A percentile compares a stretch with the other conserved stretches of the same genome.
Evolutionary conservation across 1,140 invertebrate genomes (phyloP).

Genomic region (Drosophila baimaii): DNA sequence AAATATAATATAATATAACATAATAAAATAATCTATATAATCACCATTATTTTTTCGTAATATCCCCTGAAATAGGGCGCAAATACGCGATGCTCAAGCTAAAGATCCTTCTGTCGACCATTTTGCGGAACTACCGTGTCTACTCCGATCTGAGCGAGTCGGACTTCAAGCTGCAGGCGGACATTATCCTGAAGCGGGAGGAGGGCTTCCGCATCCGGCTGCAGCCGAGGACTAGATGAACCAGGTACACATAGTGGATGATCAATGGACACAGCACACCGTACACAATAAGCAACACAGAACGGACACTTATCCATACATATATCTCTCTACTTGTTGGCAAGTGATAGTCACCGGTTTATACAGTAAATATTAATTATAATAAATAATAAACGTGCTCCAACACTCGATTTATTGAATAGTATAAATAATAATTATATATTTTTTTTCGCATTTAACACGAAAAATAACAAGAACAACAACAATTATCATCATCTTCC

Average conservation of each 20-base stretch:
- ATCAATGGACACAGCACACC: constrained; percentile 40
- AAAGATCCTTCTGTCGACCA: constrained; percentile 93
- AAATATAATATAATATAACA: too few relatives aligned
- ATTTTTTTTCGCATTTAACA: constrained; percentile 61
- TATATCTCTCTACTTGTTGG: constrained; percentile 50
- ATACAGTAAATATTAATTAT: constrained; percentile 55
- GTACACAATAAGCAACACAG: constrained; percentile 35
- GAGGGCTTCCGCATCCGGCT: constrained; percentile 91
- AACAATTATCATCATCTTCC: constrained; percentile 55
- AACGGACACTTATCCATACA: constrained; percentile 50
- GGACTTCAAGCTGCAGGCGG: constrained; percentile 90
- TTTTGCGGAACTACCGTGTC: constrained; percentile 92
- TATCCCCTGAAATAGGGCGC: constrained; percentile 86
- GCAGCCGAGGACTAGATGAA: constrained; percentile 85
- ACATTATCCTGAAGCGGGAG: constrained; percentile 92
- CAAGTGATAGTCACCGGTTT: constrained; percentile 63
- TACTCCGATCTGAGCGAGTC: constrained; percentile 88
- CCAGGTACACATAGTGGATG: constrained; percentile 16
- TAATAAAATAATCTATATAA: too few relatives aligned
- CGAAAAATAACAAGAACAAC: constrained; percentile 35
- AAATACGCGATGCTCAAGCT: constrained; percentile 95
- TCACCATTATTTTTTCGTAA: not conserved
- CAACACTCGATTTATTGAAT: constrained; percentile 47
- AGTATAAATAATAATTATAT: constrained; percentile 36
- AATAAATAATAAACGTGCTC: constrained; percentile 54